Base-by-base conservation (phyloP, 64 coral and sea anemone species). In the Actinia tenebrosa region DNA sequence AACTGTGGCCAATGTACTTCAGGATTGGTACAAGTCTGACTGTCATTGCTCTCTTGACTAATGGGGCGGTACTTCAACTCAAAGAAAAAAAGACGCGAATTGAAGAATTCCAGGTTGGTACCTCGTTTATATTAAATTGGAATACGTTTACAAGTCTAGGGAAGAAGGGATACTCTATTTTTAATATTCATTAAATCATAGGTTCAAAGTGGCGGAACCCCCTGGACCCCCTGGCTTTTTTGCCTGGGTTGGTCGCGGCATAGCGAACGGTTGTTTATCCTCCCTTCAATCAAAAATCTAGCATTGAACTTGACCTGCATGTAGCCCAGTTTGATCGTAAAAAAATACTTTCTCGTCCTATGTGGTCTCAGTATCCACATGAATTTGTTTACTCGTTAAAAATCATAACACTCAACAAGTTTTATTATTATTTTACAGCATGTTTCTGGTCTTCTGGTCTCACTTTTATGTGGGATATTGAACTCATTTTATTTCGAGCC, bases 1-100 rank as follows among this genome's bases (percentile, higher is more conserved):
- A 96, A 78, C 91, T 96, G 27, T 96, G 91, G 58, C 94, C 94
- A 44, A 75, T 88, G 3, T 96, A 92, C 72, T 96, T 96, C 44
- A 46, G 75, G 8, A 61, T 89, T 68, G 94, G 94, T 18, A 85
- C 88, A 5, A 45, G 72, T 68, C 64, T 96, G 77, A 92, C 91
- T 3, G 22, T 56, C 17, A 87, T 90, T 20, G 94, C 94, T 22
- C 80, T 96, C 16, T 71, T 64, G 42, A 93, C 91, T 1, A 89
- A 96, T 86, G 30, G 50, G 87, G 22, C 88, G 93, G 79, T 55
- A 82, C 71, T 96, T 85, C 85, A 53, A 43, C 25, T 71, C 56
- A 72, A 77, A 69, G 3, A 84, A 90, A 86, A 79, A 64, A 20
- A 80, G 79, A 53, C 94, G 86, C 42, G 22, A 55, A 78, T 50